A percentile compares a stretch with the other conserved stretches of the same genome.
Conservation (phyloP, 2,888 invertebrate genomes). For the Drosophila tanythrix region DNA sequence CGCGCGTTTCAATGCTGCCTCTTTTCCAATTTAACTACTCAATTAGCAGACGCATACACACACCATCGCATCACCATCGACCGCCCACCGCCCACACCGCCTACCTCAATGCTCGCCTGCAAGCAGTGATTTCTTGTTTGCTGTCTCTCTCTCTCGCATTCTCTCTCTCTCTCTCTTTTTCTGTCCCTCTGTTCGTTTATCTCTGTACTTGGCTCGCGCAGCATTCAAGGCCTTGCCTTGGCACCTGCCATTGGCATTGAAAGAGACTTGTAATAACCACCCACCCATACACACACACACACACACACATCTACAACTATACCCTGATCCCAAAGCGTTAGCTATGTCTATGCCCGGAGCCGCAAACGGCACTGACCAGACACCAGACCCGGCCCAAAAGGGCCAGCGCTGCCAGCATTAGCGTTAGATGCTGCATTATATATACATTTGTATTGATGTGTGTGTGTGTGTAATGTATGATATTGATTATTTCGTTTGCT, state of each 20-base stretch:
- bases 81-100: neutral
- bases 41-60: conserved; percentile 60
- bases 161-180: conserved; percentile 9
- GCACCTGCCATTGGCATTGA: conserved; percentile 75
- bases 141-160: conserved; percentile 13
- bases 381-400: neutral
- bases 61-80: neutral
- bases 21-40: conserved; percentile 64
- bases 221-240: conserved; percentile 36
- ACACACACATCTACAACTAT: neutral
- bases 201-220: conserved; percentile 6
- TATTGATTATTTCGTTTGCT: conserved; percentile 76
- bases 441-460: neutral
- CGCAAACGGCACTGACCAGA: neutral
- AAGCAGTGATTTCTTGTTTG: conserved; percentile 56
- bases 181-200: neutral
- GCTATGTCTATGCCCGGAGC: conserved; percentile 14
- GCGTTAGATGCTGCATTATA: neutral
- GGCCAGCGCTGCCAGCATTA: neutral
- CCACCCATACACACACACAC: neutral
- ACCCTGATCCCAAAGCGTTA: neutral
- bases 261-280: conserved; percentile 29
- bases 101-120: neutral
- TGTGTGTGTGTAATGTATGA: conserved; percentile 17
- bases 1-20: conserved; percentile 17